Evolutionary conservation across 2,888 invertebrate species (phyloP).

Genomic region (Gerris lacustris): DNA sequence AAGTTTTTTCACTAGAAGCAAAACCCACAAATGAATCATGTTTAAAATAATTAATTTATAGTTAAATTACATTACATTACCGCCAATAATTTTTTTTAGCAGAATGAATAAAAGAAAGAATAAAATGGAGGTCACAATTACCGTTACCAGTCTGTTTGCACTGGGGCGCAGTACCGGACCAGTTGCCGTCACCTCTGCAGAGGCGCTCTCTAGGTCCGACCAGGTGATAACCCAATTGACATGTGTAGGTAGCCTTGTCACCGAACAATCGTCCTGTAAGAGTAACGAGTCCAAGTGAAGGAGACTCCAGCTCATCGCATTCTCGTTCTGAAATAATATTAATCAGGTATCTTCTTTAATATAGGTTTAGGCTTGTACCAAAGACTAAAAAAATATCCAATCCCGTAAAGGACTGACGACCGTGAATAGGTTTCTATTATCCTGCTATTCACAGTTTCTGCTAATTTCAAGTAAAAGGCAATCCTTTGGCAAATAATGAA

Average conservation of each 20-base stretch:
- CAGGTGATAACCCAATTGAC: slow-evolving; percentile 77
- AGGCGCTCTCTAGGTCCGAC: slow-evolving; percentile 73
- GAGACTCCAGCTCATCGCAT: slow-evolving; percentile 65
- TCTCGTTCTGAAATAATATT: slow-evolving; percentile 56
- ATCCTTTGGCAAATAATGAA: too few relatives aligned
- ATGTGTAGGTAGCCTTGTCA: slow-evolving; percentile 69
- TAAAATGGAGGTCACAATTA: background rate
- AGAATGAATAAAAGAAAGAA: background rate
- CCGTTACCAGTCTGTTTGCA: slow-evolving; percentile 39
- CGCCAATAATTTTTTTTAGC: too few relatives aligned
- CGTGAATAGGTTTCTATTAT: too few relatives aligned
- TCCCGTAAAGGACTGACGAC: too few relatives aligned
- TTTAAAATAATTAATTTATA: too few relatives aligned
- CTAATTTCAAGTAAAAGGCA: too few relatives aligned
- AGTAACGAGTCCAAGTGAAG: slow-evolving; percentile 63
- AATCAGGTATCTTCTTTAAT: background rate
- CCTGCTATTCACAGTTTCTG: too few relatives aligned
- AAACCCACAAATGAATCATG: too few relatives aligned
- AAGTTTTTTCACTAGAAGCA: too few relatives aligned
- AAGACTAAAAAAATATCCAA: too few relatives aligned
- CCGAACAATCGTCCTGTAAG: slow-evolving; percentile 69
- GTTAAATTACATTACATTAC: too few relatives aligned
- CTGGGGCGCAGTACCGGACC: slow-evolving; percentile 71
- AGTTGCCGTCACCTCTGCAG: slow-evolving; percentile 86
- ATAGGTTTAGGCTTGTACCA: background rate